Conservation (phyloP, 2,113 vertebrate species). For the Piprites chloris region DNA sequence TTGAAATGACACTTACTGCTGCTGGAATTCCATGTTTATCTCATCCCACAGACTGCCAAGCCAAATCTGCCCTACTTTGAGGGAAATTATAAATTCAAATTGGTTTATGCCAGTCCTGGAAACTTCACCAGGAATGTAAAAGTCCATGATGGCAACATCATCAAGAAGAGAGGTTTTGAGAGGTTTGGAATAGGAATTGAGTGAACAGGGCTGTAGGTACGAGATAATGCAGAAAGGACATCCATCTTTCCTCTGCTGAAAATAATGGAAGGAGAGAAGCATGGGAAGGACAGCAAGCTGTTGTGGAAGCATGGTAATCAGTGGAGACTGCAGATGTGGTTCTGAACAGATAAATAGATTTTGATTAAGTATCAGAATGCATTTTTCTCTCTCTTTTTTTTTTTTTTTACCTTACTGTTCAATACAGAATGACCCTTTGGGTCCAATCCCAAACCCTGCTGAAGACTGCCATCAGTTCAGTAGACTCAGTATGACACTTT, state of each 20-base stretch:
- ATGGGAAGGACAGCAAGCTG: neutral
- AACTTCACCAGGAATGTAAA: neutral
- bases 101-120: neutral
- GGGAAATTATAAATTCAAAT: constrained; percentile 52
- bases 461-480: neutral
- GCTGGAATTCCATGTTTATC: constrained; percentile 43
- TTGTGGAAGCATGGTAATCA: neutral
- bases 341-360: neutral
- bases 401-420: neutral
- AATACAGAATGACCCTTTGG: neutral
- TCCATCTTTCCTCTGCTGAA: neutral
- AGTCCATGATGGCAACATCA: neutral
- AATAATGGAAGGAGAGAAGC: neutral
- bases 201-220: neutral
- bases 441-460: neutral
- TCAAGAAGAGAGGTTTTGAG: neutral
- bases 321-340: neutral
- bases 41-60: constrained; percentile 42
- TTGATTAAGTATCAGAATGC: neutral
- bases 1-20: neutral
- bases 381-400: neutral
- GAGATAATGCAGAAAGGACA: neutral
- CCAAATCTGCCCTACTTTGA: constrained; percentile 41
- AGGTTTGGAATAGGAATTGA: neutral
- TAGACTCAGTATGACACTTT: neutral